Evolutionary conservation across 2,113 vertebrate species (phyloP).

Genomic region (Monopterus albus): DNA sequence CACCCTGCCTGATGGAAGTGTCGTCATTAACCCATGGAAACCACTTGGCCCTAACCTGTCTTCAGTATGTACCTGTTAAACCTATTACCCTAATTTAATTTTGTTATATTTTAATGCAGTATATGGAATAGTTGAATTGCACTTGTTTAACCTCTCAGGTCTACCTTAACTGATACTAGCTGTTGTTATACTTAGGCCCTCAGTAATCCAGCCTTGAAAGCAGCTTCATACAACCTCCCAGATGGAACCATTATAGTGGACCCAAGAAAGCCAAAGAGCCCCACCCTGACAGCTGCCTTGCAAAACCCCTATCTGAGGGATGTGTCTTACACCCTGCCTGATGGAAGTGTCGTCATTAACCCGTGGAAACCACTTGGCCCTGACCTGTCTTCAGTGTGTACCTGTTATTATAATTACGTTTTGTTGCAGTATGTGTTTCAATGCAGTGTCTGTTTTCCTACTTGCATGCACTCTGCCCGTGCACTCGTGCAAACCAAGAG

Average conservation of each 20-base stretch:
- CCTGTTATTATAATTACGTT: not conserved
- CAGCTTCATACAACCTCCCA: slow-evolving; percentile 70
- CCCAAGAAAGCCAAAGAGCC: slow-evolving; percentile 73
- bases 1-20: slow-evolving; percentile 80
- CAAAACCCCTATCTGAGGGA: slow-evolving; percentile 79
- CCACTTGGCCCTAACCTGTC: slow-evolving; percentile 70
- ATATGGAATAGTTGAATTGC: too few relatives aligned
- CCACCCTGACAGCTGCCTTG: slow-evolving; percentile 74
- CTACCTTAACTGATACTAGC: slow-evolving; percentile 6
- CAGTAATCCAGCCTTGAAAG: slow-evolving; percentile 68
- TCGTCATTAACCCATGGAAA: slow-evolving; percentile 77
- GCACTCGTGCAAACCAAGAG: too few relatives aligned
- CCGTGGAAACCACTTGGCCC: slow-evolving; percentile 71
- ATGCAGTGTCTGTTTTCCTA: too few relatives aligned
- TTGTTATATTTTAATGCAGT: not conserved
- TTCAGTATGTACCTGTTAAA: slow-evolving; percentile 51
- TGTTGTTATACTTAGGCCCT: slow-evolving; percentile 65
- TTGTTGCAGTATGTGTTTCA: too few relatives aligned
- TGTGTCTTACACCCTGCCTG: slow-evolving; percentile 77
- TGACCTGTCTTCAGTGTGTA: slow-evolving; percentile 70
- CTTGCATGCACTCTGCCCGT: too few relatives aligned
- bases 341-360: slow-evolving; percentile 81
- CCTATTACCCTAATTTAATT: not conserved
- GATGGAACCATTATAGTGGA: slow-evolving; percentile 79
- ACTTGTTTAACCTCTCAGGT: not conserved